Conservation (phyloP, 2,797 vertebrate species). For the Pipistrellus kuhlii region DNA sequence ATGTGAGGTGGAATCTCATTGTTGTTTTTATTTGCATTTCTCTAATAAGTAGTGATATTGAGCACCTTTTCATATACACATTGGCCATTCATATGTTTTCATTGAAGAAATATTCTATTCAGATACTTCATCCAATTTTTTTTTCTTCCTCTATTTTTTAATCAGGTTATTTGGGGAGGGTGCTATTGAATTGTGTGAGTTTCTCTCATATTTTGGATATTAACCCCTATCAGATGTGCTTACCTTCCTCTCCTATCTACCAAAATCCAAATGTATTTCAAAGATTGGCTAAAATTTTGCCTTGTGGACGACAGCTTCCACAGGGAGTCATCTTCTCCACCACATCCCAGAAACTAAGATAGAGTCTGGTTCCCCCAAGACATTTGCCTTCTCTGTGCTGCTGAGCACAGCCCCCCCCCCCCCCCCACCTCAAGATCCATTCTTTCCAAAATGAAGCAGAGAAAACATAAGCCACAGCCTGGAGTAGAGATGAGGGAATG, state of each 20-base stretch:
- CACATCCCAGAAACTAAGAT: not conserved
- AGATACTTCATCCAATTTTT: not conserved
- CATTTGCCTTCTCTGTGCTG: not conserved
- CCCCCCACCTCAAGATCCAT: not conserved
- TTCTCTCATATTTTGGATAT: not conserved
- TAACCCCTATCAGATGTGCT: not conserved
- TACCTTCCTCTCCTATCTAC: not conserved
- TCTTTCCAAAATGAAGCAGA: not conserved
- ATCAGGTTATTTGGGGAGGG: not conserved
- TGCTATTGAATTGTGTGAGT: not conserved
- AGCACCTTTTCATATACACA: not conserved
- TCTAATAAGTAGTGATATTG: not conserved
- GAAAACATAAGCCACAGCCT: not conserved
- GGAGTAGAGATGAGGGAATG: not conserved
- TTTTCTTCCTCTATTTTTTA: not conserved
- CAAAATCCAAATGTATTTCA: slow-evolving; percentile 2
- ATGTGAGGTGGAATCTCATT: not conserved
- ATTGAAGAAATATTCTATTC: not conserved
- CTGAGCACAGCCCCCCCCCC: not conserved
- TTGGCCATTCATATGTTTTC: not conserved
- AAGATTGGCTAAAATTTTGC: not conserved
- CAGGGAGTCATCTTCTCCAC: not conserved
- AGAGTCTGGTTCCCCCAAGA: not conserved
- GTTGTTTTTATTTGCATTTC: not conserved
- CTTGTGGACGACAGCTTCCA: not conserved